A percentile compares a stretch with the other conserved stretches of the same genome.
phyloP scores from a whole-genome alignment of 2,888 invertebrate genomes.

The Conus canariensis region DNA sequence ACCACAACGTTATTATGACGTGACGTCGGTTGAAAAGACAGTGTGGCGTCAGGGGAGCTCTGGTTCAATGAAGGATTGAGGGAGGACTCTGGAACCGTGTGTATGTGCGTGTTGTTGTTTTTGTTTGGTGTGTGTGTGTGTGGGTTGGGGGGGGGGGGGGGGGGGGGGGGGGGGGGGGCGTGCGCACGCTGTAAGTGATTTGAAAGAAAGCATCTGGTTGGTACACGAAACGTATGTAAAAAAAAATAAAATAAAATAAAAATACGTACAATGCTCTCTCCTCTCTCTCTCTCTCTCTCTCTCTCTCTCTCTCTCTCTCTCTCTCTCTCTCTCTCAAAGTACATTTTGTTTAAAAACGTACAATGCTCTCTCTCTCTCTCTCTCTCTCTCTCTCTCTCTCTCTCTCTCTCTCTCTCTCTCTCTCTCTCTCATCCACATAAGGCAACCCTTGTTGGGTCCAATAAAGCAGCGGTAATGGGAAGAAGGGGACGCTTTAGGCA shows the following conservation, averaged over 20 bases:
- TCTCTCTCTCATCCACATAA: neutral
- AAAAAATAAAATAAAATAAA: no score
- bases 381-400: constrained; percentile 3
- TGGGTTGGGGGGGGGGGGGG: neutral
- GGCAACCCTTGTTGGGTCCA: neutral
- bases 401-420: constrained; percentile 16
- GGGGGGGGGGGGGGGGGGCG: no score
- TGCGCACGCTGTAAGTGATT: no score
- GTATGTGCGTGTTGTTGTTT: neutral
- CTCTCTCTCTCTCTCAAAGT: neutral
- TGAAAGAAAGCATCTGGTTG: no score
- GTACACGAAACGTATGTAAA: no score
- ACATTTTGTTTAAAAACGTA: neutral
- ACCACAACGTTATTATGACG: constrained; percentile 16
- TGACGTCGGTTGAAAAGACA: neutral
- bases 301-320: constrained; percentile 22
- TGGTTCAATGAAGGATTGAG: neutral
- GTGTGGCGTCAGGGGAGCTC: neutral
- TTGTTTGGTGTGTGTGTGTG: neutral
- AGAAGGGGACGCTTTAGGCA: neutral
- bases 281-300: constrained; percentile 25
- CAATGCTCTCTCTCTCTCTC: constrained; percentile 5
- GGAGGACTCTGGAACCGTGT: neutral
- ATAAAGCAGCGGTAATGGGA: no score
- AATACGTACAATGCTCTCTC: neutral